These are phyloP conservation scores for Cantharis rustica DNA, from an alignment of 2,888 invertebrate species.

Conservation along the genomic window DNA sequence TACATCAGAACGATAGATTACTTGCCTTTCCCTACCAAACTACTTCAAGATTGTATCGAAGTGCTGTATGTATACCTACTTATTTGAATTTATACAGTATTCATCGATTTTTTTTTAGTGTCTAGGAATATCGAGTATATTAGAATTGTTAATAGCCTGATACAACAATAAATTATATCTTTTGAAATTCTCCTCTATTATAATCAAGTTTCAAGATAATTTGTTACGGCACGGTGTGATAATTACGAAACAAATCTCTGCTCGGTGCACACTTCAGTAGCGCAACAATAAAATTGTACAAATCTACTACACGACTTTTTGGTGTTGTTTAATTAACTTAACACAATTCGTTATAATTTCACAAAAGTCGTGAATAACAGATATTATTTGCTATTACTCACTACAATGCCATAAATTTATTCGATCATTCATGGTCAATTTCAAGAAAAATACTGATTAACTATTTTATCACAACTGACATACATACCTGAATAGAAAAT, in stretches of 20 bases:
- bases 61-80: constrained; percentile 26
- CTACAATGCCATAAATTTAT: background rate
- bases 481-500: background rate
- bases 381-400: background rate
- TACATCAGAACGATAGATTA: constrained; percentile 36
- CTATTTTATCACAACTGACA: background rate
- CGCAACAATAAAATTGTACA: constrained; percentile 10
- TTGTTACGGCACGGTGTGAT: constrained; percentile 32
- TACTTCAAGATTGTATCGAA: constrained; percentile 32
- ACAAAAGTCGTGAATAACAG: background rate
- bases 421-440: background rate
- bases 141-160: constrained; percentile 37
- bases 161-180: constrained; percentile 37
- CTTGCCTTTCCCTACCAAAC: constrained; percentile 27
- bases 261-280: constrained; percentile 8
- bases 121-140: constrained; percentile 29
- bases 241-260: constrained; percentile 28
- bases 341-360: background rate
- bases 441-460: background rate
- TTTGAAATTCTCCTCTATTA: constrained; percentile 37
- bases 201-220: constrained; percentile 35
- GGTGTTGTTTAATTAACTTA: constrained; percentile 2
- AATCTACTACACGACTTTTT: background rate
- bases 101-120: constrained; percentile 33
- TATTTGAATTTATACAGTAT: constrained; percentile 38